phyloP scores from a whole-genome alignment of 2,888 invertebrate genomes.

The Noctua comes region DNA sequence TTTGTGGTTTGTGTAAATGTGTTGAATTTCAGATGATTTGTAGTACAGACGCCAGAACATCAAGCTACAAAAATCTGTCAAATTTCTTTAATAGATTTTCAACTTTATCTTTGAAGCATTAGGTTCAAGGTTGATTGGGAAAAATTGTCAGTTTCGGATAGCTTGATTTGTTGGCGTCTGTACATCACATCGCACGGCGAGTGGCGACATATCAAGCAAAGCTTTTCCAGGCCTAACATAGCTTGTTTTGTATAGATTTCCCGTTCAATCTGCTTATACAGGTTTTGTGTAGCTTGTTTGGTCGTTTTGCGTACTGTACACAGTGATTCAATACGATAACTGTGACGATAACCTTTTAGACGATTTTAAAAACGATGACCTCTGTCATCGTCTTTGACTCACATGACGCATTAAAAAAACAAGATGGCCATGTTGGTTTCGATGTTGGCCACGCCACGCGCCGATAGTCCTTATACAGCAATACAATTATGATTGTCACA shows the following conservation, averaged over 20 bases:
- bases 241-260: too few relatives aligned
- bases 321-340: background rate
- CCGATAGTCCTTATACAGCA: background rate
- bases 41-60: too few relatives aligned
- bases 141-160: too few relatives aligned
- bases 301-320: background rate
- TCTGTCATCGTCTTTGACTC: background rate
- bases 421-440: background rate
- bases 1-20: background rate
- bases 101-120: too few relatives aligned
- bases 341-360: background rate
- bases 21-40: background rate
- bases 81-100: too few relatives aligned
- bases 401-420: background rate
- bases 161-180: too few relatives aligned
- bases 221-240: too few relatives aligned
- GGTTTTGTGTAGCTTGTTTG: background rate
- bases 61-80: too few relatives aligned
- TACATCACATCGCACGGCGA: too few relatives aligned
- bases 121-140: too few relatives aligned
- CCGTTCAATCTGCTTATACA: background rate
- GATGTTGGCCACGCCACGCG: background rate
- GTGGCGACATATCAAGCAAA: too few relatives aligned
- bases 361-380: too few relatives aligned
- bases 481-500: conserved; percentile 32